These are phyloP conservation scores for Cephalotes varians DNA, from an alignment of 2,888 invertebrate genomes.

Conservation along the genomic window DNA sequence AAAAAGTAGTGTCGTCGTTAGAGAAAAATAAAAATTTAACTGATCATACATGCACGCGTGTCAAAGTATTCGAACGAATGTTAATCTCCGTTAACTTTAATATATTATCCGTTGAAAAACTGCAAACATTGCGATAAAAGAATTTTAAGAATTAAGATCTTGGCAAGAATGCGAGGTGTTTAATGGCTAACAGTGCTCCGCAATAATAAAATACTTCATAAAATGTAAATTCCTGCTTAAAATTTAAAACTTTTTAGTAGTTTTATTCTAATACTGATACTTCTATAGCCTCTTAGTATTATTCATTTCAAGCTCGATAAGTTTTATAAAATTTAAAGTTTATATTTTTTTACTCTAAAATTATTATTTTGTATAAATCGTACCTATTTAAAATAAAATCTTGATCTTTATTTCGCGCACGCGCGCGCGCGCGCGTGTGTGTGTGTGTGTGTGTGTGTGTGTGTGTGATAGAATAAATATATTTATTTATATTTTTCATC, in stretches of 20 bases:
- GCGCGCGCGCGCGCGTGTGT: too few species aligned
- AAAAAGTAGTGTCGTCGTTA: not conserved
- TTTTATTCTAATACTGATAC: not conserved
- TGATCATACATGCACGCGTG: not conserved
- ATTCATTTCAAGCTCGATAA: not conserved
- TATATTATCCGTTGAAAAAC: not conserved
- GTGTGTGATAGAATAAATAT: too few species aligned
- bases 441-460: too few species aligned
- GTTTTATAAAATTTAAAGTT: not conserved
- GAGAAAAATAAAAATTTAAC: slow-evolving; percentile 10
- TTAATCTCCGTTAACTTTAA: slow-evolving; percentile 17
- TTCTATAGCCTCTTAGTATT: not conserved
- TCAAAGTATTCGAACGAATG: not conserved
- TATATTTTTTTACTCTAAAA: not conserved
- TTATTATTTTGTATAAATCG: not conserved
- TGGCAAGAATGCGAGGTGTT: not conserved
- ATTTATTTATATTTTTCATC: too few species aligned
- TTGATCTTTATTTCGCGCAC: too few species aligned
- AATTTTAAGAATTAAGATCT: slow-evolving; percentile 23
- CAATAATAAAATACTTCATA: slow-evolving; percentile 17
- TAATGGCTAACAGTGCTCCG: too few species aligned
- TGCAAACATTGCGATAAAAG: not conserved
- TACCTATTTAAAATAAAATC: not conserved
- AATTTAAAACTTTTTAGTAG: not conserved
- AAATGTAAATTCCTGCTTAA: not conserved